phyloP scores from a whole-genome alignment of 2,113 vertebrate genomes.

The Danionella cerebrum region DNA sequence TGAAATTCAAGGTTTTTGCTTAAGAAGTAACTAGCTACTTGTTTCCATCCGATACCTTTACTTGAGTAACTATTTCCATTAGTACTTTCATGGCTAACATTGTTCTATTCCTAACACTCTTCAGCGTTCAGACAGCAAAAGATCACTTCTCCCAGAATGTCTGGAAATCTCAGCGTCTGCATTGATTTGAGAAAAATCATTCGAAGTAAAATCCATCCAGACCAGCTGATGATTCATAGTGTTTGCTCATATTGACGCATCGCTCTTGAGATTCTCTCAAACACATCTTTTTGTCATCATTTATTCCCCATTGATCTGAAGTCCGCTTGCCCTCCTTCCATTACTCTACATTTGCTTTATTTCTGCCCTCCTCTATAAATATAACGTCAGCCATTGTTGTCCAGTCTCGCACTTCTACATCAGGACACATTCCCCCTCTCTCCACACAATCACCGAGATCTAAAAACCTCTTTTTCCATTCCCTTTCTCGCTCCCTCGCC shows the following conservation, averaged over 20 bases:
- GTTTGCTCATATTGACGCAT: not conserved
- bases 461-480: not conserved
- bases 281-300: slow-evolving; percentile 19
- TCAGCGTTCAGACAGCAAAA: no score
- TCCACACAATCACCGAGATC: slow-evolving; percentile 50
- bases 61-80: no score
- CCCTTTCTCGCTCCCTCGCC: not conserved
- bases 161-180: no score
- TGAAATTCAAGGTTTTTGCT: no score
- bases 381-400: slow-evolving; percentile 40
- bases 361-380: not conserved
- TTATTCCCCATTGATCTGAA: slow-evolving; percentile 1
- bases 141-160: no score
- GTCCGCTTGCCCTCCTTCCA: not conserved
- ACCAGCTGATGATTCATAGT: not conserved
- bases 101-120: no score
- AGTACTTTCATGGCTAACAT: no score
- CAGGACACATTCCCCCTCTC: slow-evolving; percentile 25
- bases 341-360: slow-evolving; percentile 16
- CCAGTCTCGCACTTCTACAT: slow-evolving; percentile 40
- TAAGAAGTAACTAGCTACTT: no score
- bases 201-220: not conserved
- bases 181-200: not conserved
- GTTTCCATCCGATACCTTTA: no score
- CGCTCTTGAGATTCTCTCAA: not conserved